Percentiles rank a stretch among this genome's conserved stretches.
Evolutionary conservation across 2,113 vertebrate species (phyloP).

Genomic region (Caranx ignobilis): DNA sequence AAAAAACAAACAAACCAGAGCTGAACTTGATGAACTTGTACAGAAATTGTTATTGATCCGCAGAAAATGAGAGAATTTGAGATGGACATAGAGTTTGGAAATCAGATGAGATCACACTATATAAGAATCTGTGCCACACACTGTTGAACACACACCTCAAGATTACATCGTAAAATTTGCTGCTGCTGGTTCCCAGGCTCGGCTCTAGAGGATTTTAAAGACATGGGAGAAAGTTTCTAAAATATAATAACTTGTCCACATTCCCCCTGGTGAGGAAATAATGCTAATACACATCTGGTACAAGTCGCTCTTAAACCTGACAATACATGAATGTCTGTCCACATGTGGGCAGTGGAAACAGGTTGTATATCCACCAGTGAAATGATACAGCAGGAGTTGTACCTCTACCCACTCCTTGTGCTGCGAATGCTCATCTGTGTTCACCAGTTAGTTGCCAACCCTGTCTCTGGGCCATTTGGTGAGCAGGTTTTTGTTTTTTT

Average conservation of each 20-base stretch:
- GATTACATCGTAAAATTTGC: constrained; percentile 1
- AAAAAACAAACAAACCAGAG: constrained; percentile 47
- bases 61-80: constrained; percentile 47
- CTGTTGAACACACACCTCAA: background rate
- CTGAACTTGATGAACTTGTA: constrained; percentile 64
- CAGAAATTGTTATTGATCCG: constrained; percentile 66
- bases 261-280: background rate
- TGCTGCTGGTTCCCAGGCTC: constrained; percentile 5
- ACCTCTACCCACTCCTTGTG: background rate
- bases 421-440: background rate
- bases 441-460: background rate
- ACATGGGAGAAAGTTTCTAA: background rate
- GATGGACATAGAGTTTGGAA: constrained; percentile 17
- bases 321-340: background rate
- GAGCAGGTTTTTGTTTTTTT: background rate
- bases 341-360: background rate
- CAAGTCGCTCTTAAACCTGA: background rate
- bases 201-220: background rate
- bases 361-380: background rate
- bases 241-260: background rate
- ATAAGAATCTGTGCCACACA: constrained; percentile 4
- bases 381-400: background rate
- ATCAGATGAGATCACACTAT: constrained; percentile 43
- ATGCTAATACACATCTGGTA: background rate
- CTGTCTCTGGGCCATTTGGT: background rate